Base-by-base conservation (phyloP, 2,888 invertebrate species). In the Melinaea marsaeus region DNA sequence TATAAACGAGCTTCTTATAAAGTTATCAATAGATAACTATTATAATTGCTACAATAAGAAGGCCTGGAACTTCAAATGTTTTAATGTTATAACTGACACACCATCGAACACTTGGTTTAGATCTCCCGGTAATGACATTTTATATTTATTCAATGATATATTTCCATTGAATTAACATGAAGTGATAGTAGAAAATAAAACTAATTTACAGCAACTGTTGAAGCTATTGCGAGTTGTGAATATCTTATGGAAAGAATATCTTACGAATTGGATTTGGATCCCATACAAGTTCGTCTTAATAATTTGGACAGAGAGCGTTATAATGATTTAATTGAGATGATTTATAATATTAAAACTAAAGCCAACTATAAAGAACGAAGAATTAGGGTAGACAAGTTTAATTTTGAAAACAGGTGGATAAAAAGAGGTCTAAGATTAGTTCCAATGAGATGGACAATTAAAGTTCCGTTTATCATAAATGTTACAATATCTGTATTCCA, bases 321-420 rank as follows among this genome's bases (percentile, higher is more conserved):
- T 92, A 70, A 85, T 88, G 78, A 77, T 71, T 13, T 46, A 46
- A 32, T 76, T 74, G 74, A 81, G 35, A 80, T 93, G 79, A 75
- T 91, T n/a, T 79, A 89, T 3, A 88, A 88, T n/a, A 68, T 92
- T 45, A 84, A 85, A 69, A 75, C 75, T 55, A 81, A 82, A 7
- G 65, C 85, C 0, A 84, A 92, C 42, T 93, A 87, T 69, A 78
- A 80, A 0, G 73, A 76, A 9, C 78, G 93, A 58, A 83, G 80
- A 69, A 72, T 72, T 32, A 79, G 75, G 13, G 83, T 92, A 1
- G 80, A 86, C 32, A 76, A 79, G 48, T 93, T 91, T 72, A 93
- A 93, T 71, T 69, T 73, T 58, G 87, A 90, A 42, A 95, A 95
- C 79, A 87, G 94, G 57, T 95, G 95, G 95, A 94, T 92, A 72